Evolutionary conservation across 2,113 vertebrate genomes (phyloP).

Genomic region (Hystrix brachyura): DNA sequence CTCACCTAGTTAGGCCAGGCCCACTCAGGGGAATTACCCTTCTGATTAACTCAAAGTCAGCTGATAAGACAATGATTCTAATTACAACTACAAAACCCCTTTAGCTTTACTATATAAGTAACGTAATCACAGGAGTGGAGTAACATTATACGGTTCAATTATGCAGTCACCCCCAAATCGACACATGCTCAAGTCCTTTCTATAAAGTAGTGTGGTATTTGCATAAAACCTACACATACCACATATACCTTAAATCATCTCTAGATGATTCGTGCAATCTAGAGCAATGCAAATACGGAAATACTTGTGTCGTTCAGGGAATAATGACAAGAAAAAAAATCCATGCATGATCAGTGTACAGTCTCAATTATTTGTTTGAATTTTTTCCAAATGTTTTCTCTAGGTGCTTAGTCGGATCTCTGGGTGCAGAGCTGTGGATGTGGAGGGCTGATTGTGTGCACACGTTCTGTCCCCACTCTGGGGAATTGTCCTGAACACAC

Average conservation of each 20-base stretch:
- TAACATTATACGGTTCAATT: background rate
- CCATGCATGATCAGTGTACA: background rate
- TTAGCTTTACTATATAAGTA: background rate
- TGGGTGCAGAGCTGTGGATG: background rate
- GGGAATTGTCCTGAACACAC: rapidly evolving
- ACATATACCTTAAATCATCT: background rate
- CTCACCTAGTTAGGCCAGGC: background rate
- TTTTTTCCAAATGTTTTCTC: background rate
- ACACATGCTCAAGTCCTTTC: background rate
- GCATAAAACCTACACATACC: too few species aligned
- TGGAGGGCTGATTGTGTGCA: background rate
- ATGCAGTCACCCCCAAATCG: background rate
- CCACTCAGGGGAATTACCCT: background rate
- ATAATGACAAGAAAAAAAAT: background rate
- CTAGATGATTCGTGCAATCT: background rate
- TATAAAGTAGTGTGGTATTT: background rate
- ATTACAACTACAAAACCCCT: background rate
- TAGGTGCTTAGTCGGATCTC: background rate
- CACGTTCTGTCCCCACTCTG: too few species aligned
- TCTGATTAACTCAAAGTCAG: background rate
- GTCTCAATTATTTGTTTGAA: background rate
- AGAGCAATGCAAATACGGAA: background rate
- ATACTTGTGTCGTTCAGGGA: background rate
- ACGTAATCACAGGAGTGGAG: background rate
- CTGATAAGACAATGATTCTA: background rate